These are phyloP conservation scores for Xenops minutus DNA, from an alignment of 2,797 vertebrate genomes.

Conservation along the genomic window DNA sequence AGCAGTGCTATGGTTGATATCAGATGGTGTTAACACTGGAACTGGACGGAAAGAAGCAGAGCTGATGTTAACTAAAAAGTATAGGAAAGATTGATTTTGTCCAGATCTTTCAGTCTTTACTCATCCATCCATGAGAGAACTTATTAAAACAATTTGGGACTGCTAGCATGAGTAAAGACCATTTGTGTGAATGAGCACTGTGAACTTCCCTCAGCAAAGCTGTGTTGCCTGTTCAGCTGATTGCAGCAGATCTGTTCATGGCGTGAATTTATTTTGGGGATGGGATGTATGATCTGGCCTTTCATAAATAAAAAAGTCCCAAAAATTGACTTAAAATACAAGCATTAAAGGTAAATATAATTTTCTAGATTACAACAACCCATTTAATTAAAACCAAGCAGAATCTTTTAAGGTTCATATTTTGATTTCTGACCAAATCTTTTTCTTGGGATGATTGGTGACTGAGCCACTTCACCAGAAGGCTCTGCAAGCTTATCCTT, in stretches of 20 bases:
- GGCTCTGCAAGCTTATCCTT: not conserved
- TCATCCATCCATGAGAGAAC: not conserved
- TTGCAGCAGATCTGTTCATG: not conserved
- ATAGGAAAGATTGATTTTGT: not conserved
- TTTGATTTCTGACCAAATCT: not conserved
- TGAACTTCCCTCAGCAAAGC: not conserved
- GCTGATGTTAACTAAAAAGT: not conserved
- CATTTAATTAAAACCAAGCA: not conserved
- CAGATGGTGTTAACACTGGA: slow-evolving; percentile 4
- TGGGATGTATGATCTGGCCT: not conserved
- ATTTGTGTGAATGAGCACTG: not conserved
- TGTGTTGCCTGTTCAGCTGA: not conserved
- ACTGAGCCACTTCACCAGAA: not conserved
- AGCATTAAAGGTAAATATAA: not conserved
- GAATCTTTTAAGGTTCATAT: not conserved
- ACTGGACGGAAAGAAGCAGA: slow-evolving; percentile 15
- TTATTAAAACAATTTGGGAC: not conserved
- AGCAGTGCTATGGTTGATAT: slow-evolving; percentile 3
- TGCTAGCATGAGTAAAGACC: not conserved
- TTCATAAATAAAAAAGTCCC: not conserved
- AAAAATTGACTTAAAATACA: not conserved
- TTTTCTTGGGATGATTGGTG: not conserved
- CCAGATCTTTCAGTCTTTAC: not conserved
- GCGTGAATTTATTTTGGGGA: not conserved
- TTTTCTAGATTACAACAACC: not conserved